Evolutionary conservation across 1,140 invertebrate genomes (phyloP).

Genomic region (Drosophila bifasciata): DNA sequence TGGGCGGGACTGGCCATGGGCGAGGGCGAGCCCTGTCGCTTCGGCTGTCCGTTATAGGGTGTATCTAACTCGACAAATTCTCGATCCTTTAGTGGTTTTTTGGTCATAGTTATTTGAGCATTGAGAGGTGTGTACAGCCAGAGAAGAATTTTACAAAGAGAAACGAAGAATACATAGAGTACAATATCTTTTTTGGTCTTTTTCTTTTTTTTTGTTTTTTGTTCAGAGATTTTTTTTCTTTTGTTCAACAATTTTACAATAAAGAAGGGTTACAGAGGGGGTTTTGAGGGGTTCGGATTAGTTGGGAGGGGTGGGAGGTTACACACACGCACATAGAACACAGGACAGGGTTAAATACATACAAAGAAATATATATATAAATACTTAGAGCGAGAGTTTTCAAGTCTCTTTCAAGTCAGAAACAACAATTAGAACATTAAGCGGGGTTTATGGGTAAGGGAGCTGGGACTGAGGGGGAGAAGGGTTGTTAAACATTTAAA

Average conservation of each 20-base stretch:
- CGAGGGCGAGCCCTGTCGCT: conserved; percentile 93
- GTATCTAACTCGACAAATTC: conserved; percentile 98
- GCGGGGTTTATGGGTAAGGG: conserved; percentile 33
- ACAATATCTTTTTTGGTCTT: conserved; percentile 58
- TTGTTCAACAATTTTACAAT: conserved; percentile 57
- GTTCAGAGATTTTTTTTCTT: conserved; percentile 23
- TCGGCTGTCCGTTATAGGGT: conserved; percentile 95
- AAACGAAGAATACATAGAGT: conserved; percentile 80
- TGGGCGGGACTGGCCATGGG: conserved; percentile 94
- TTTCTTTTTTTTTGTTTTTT: conserved; percentile 21
- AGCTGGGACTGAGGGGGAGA: conserved; percentile 4
- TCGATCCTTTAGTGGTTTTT: conserved; percentile 89
- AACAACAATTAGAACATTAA: conserved; percentile 52
- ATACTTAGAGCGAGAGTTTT: conserved; percentile 42
- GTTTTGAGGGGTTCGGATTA: conserved; percentile 9
- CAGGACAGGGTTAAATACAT: conserved; percentile 33
- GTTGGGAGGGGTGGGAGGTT: conserved; percentile 33
- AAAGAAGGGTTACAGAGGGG: conserved; percentile 37
- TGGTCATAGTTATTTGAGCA: conserved; percentile 41
- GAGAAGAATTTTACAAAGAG: conserved; percentile 81
- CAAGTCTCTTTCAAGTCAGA: conserved; percentile 26
- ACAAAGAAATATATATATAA: conserved; percentile 50
- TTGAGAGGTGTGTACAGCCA: conserved; percentile 71
- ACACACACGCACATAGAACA: conserved; percentile 48
- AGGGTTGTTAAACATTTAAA: conserved; percentile 58